Conservation (phyloP, 2,888 invertebrate genomes). For the Acronicta alni region DNA sequence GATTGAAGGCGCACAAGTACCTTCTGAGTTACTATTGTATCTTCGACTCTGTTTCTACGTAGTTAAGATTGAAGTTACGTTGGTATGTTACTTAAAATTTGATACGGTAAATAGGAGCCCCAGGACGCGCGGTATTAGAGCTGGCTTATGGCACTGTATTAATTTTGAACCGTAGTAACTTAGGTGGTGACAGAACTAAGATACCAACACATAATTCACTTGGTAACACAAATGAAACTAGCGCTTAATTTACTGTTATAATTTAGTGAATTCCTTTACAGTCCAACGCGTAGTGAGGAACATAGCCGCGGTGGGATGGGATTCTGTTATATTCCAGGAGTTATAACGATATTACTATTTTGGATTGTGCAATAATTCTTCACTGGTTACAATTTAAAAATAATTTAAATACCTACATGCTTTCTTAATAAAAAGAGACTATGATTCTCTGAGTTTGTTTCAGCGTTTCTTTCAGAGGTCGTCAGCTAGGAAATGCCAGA, state of each 20-base stretch:
- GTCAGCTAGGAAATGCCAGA: too few relatives aligned
- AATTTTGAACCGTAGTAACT: slow-evolving; percentile 89
- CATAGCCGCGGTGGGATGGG: slow-evolving; percentile 57
- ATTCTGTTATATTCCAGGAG: slow-evolving; percentile 45
- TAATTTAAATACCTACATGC: too few relatives aligned
- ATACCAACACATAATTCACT: slow-evolving; percentile 88
- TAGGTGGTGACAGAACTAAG: slow-evolving; percentile 89
- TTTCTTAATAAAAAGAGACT: too few relatives aligned
- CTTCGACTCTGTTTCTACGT: slow-evolving; percentile 50
- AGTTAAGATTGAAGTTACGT: slow-evolving; percentile 57
- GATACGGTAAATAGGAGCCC: slow-evolving; percentile 84
- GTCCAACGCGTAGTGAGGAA: slow-evolving; percentile 65
- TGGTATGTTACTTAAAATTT: slow-evolving; percentile 75
- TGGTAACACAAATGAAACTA: slow-evolving; percentile 88
- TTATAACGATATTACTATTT: slow-evolving; percentile 38
- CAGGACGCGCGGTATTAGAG: slow-evolving; percentile 82
- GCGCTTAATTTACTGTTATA: slow-evolving; percentile 88
- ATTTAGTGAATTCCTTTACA: slow-evolving; percentile 87
- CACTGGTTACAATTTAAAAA: neutral
- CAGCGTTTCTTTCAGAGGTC: too few relatives aligned
- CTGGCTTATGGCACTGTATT: slow-evolving; percentile 89
- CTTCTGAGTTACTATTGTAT: slow-evolving; percentile 22
- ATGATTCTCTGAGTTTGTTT: too few relatives aligned
- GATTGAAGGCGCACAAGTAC: slow-evolving; percentile 68
- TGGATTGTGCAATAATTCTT: slow-evolving; percentile 7